Evolutionary conservation across 2,888 invertebrate genomes (phyloP), one percentile per base, ranked within the genome.

Genomic region (Pecten maximus): DNA sequence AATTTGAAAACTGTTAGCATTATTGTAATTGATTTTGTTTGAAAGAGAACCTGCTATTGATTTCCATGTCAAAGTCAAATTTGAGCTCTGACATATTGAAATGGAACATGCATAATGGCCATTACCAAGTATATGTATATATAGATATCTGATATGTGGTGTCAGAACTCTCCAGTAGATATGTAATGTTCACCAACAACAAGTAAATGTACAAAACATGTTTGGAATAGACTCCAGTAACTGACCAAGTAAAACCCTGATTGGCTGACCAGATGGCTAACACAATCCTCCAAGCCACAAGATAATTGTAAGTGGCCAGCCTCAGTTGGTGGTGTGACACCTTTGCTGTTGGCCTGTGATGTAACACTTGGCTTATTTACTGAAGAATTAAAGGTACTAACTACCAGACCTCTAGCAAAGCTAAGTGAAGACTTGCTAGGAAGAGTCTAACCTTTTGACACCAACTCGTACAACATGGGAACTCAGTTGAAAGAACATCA

Each of bases 261-360:
- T 74, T 74, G 74, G 74, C 74, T 74, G 74, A 74, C 74, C 74
- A 74, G 74, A 28, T 74, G 74, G 12, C 35, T 74, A 74, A 8
- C 74, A 74, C 35, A 74, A 6, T 6, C 74, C 28, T 35, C 28
- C 28, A 8, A 74, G 35, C 74, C 74, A 74, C 74, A 74, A 74
- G 74, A 74, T 74, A 74, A 74, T 74, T 74, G 15, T 74, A 74
- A 74, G 44, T 74, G 8, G 12, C 74, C 35, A 28, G 35, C 74
- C 54, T 35, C 74, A 35, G 74, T 74, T 74, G 74, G 74, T 74
- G 74, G 74, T 35, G 16, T 74, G 74, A 74, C 35, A 74, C 74
- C 74, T 74, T 15, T 28, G 35, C 35, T 74, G 35, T 35, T 35
- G 28, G 74, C 35, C 35, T 74, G 60, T 60, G 60, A 60, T 74